These are phyloP conservation scores for Pseudopodoces humilis DNA, from an alignment of 2,113 vertebrate species.

Conservation along the genomic window DNA sequence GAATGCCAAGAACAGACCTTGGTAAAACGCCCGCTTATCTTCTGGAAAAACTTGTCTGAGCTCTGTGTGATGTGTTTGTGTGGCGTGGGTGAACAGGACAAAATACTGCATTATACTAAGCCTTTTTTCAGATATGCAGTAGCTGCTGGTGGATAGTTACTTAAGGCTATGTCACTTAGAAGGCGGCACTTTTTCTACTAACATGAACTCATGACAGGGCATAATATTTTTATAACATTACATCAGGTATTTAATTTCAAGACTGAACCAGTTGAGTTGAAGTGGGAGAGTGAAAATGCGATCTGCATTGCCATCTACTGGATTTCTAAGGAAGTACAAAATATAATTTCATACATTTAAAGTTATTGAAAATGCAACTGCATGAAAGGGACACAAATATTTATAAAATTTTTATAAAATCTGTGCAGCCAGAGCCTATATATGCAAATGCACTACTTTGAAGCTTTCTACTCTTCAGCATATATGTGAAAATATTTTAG, in stretches of 20 bases:
- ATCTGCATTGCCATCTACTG: conserved; percentile 77
- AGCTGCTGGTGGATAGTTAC: neutral
- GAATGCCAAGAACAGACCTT: neutral
- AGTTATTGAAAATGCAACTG: neutral
- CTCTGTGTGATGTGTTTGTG: neutral
- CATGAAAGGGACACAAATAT: neutral
- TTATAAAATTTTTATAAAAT: neutral
- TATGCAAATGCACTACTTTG: neutral
- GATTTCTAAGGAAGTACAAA: neutral
- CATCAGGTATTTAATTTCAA: neutral
- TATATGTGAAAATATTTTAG: neutral
- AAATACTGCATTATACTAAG: neutral
- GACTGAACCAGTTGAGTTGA: neutral
- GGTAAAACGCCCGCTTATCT: neutral
- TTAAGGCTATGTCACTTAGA: neutral
- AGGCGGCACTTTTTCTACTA: neutral
- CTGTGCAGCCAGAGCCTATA: neutral
- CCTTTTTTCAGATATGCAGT: neutral
- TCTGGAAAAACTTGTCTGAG: neutral
- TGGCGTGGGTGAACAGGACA: neutral
- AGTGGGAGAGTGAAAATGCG: neutral
- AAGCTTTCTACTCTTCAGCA: neutral
- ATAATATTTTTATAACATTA: conserved; percentile 33
- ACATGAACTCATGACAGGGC: neutral
- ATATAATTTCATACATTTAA: neutral